These are phyloP conservation scores for Scartelaos histophorus DNA, from an alignment of 2,113 vertebrate genomes.

Conservation along the genomic window DNA sequence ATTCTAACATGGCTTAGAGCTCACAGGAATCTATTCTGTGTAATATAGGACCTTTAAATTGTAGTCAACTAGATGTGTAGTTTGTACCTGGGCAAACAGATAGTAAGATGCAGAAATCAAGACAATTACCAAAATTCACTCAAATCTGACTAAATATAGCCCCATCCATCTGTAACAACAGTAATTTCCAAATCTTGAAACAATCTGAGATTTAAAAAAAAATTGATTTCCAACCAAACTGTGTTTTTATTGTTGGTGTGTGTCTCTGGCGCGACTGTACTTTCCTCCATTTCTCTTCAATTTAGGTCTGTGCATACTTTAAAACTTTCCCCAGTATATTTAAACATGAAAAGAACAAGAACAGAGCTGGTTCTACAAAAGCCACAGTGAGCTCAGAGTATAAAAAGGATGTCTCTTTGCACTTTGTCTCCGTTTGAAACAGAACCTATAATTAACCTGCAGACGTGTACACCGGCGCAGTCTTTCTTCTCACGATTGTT, in stretches of 20 bases:
- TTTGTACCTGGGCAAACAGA: too few species aligned
- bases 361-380: slow-evolving; percentile 2
- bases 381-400: neutral
- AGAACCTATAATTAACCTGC: slow-evolving; percentile 54
- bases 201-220: too few species aligned
- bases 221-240: neutral
- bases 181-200: neutral
- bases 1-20: too few species aligned
- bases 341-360: slow-evolving; percentile 28
- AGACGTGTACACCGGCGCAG: slow-evolving; percentile 9
- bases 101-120: too few species aligned
- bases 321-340: neutral
- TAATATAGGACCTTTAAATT: too few species aligned
- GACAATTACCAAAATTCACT: neutral
- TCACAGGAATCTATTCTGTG: too few species aligned
- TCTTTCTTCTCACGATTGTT: slow-evolving; percentile 41
- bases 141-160: too few species aligned
- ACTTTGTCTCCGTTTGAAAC: slow-evolving; percentile 31
- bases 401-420: slow-evolving; percentile 27
- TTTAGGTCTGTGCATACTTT: neutral
- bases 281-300: neutral
- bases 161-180: neutral
- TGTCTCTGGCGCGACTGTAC: neutral
- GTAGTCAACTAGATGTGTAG: neutral
- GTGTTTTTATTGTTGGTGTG: too few species aligned